Conservation (phyloP, 2,113 vertebrate species). For the Condylura cristata region DNA sequence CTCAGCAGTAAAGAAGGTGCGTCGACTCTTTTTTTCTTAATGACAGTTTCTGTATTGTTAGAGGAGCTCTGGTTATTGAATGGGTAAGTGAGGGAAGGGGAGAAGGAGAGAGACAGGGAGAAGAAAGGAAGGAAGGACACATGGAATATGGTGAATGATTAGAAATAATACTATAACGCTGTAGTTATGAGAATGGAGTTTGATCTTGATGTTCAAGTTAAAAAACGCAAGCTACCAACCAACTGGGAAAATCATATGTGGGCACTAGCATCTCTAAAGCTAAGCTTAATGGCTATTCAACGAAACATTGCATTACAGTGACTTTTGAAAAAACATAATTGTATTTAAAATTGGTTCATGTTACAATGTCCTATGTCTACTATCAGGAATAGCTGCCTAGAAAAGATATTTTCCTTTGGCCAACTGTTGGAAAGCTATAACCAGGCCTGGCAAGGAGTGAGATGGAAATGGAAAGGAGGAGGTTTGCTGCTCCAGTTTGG, state of each 20-base stretch:
- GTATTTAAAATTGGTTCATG: not conserved
- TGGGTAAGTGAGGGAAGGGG: not conserved
- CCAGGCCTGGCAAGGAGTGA: not conserved
- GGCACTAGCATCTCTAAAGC: not conserved
- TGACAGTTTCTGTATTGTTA: not conserved
- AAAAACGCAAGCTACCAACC: not conserved
- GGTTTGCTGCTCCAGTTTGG: not conserved
- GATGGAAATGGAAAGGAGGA: not conserved
- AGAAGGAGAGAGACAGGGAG: not conserved
- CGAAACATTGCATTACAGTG: not conserved
- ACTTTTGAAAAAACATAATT: not conserved
- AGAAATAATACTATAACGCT: not conserved
- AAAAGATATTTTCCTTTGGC: not conserved
- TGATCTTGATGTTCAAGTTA: not conserved
- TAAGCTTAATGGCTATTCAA: not conserved
- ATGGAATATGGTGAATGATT: not conserved
- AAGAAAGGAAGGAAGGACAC: not conserved
- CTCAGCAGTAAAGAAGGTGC: not conserved
- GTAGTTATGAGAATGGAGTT: not conserved
- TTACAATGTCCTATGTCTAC: not conserved
- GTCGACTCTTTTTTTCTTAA: not conserved
- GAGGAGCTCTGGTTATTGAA: not conserved
- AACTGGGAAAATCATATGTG: not conserved
- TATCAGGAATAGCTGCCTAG: not conserved
- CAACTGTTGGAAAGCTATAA: not conserved